Base-by-base conservation (phyloP, 2,797 vertebrate species). In the Aphelocoma californica region DNA sequence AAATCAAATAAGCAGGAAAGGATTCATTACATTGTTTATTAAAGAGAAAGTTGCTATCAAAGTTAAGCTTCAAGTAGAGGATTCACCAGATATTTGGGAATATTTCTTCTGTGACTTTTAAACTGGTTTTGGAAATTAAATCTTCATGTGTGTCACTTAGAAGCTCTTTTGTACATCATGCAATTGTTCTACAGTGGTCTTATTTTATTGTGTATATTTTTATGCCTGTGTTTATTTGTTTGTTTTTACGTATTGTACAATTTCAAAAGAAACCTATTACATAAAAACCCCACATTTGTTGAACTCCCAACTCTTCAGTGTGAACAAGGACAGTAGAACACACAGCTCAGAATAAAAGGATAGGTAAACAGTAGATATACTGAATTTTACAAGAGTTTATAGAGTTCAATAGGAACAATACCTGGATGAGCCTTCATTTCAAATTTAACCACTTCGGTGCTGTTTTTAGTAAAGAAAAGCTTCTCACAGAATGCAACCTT, bases 151-250 rank as follows among this genome's bases (percentile, higher is more conserved):
- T 36, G 12, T 66, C 72, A 50, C 58, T 66, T 13, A n/a, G 25
- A 74, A 86, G 17, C 7, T 89, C 54, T 58, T 18, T 66, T 65
- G 29, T 40, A 36, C 4, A 25, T 54, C 47, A 34, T 15, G 15
- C 9, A 53, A 6, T 42, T 32, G 4, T 61, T 86, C 64, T 73
- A 17, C 26, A 70, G 24, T 54, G 15, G 16, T 19, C 32, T 71
- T 69, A 48, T 75, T 84, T 82, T 69, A 61, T 67, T 40, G 20
- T 18, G 14, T 15, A 5, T 31, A 26, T 34, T 62, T 78, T 70
- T 34, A 31, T 2, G 3, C 0, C 0, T 29, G 13, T 34, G 14
- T 21, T 54, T 47, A 18, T 26, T 85, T 44, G 28, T 24, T 51
- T 38, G 20, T 25, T 78, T 62, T 56, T 26, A 53, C 19, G 6